Conservation (phyloP, 2,113 vertebrate genomes). For the Sinocyclocheilus anshuiensis region DNA sequence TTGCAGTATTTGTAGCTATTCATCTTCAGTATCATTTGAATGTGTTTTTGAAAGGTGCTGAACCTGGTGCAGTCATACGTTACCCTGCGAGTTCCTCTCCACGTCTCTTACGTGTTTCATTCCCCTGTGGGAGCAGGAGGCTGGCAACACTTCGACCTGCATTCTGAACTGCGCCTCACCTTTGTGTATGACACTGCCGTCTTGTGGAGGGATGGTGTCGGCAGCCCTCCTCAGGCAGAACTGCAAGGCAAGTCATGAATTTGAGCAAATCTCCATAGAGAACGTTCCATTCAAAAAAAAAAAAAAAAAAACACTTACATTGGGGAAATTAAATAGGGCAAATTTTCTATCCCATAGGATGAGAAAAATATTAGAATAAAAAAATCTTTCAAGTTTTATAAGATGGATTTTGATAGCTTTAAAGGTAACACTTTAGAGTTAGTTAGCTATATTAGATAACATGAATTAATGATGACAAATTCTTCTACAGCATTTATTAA, state of each 20-base stretch:
- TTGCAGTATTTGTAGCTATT: background rate
- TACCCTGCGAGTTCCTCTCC: constrained; percentile 89
- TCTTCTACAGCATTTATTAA: no score
- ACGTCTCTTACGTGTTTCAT: constrained; percentile 93
- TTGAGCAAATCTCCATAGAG: no score
- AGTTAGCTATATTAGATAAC: no score
- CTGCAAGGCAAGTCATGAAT: constrained; percentile 79
- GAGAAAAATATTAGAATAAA: no score
- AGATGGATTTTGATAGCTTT: no score
- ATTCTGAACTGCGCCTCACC: constrained; percentile 90
- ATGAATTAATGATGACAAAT: no score
- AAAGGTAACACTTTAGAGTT: no score
- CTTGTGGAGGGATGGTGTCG: constrained; percentile 90
- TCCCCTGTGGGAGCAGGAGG: constrained; percentile 85
- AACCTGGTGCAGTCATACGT: constrained; percentile 96
- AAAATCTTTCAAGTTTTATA: no score
- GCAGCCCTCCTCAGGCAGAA: constrained; percentile 89
- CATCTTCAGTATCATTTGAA: background rate
- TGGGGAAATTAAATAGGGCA: no score
- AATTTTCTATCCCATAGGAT: no score
- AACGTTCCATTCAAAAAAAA: no score
- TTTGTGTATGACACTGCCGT: constrained; percentile 98
- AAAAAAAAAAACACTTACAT: no score
- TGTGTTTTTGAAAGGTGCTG: constrained; percentile 78
- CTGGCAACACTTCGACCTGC: constrained; percentile 96